Conservation (phyloP, 1,140 invertebrate genomes). For the Bombus polaris region DNA sequence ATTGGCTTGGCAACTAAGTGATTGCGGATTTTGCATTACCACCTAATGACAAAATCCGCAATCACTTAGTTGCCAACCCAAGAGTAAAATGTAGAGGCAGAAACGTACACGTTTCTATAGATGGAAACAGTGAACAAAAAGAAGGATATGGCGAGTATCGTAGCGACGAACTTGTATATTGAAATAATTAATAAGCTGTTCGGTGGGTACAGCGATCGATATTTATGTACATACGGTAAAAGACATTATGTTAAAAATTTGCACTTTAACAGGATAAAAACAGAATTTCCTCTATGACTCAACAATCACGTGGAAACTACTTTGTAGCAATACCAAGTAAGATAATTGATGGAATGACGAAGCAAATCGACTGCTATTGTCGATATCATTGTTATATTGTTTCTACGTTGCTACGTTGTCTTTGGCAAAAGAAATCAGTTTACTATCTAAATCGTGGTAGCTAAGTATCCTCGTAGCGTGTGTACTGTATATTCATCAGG, state of each 20-base stretch:
- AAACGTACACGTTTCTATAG: too few relatives aligned
- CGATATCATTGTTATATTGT: too few relatives aligned
- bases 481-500: too few relatives aligned
- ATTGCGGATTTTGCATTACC: too few relatives aligned
- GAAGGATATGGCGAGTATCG: too few relatives aligned
- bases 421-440: too few relatives aligned
- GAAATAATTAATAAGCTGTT: constrained; percentile 19
- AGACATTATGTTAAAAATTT: neutral
- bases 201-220: neutral
- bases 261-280: neutral
- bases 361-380: neutral
- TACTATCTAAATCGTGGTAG: too few relatives aligned
- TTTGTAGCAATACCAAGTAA: neutral
- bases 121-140: too few relatives aligned
- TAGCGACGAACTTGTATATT: neutral
- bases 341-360: neutral
- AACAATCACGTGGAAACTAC: neutral
- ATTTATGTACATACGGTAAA: neutral
- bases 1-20: too few relatives aligned
- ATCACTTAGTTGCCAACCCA: too few relatives aligned
- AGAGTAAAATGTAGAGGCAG: too few relatives aligned
- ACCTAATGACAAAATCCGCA: too few relatives aligned
- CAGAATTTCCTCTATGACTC: neutral
- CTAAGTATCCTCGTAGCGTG: neutral
- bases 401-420: neutral